Conservation (phyloP, 2,113 vertebrate species). For the Lates calcarifer region DNA sequence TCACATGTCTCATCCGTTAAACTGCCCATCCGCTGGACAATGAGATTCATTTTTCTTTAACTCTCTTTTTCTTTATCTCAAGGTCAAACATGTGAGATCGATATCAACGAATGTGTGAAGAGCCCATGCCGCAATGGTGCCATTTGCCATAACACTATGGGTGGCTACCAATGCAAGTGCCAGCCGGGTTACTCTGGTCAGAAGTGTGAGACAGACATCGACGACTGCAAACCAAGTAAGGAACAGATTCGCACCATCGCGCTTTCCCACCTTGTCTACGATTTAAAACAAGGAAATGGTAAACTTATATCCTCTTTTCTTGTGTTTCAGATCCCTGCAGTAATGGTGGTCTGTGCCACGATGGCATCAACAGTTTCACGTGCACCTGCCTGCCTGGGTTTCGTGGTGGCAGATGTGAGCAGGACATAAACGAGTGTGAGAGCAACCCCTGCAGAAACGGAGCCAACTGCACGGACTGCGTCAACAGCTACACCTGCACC, state of each 20-base stretch:
- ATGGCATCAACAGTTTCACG: slow-evolving; percentile 87
- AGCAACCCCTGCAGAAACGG: slow-evolving; percentile 95
- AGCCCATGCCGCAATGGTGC: slow-evolving; percentile 90
- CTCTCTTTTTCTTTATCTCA: not conserved
- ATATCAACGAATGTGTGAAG: slow-evolving; percentile 96
- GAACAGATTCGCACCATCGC: not conserved
- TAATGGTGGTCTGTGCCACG: slow-evolving; percentile 93
- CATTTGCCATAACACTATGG: slow-evolving; percentile 91
- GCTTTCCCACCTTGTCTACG: not conserved
- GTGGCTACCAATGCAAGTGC: slow-evolving; percentile 91
- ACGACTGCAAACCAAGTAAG: slow-evolving; percentile 97
- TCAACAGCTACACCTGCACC: slow-evolving; percentile 97
- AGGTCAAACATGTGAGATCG: slow-evolving; percentile 97
- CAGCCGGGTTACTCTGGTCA: slow-evolving; percentile 88
- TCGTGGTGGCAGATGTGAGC: slow-evolving; percentile 91
- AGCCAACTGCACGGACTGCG: slow-evolving; percentile 97
- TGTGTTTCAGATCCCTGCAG: slow-evolving; percentile 91
- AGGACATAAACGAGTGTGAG: slow-evolving; percentile 96
- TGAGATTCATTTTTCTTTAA: not conserved
- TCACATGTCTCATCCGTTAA: not conserved
- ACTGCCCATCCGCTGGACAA: not conserved
- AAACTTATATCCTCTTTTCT: not conserved
- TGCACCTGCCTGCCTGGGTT: slow-evolving; percentile 94
- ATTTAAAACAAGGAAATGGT: not conserved
- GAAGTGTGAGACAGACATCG: slow-evolving; percentile 91